Percentiles rank a stretch among this genome's conserved stretches.
Conservation (phyloP, 2,113 vertebrate species). For the Aspidoscelis tigris region DNA sequence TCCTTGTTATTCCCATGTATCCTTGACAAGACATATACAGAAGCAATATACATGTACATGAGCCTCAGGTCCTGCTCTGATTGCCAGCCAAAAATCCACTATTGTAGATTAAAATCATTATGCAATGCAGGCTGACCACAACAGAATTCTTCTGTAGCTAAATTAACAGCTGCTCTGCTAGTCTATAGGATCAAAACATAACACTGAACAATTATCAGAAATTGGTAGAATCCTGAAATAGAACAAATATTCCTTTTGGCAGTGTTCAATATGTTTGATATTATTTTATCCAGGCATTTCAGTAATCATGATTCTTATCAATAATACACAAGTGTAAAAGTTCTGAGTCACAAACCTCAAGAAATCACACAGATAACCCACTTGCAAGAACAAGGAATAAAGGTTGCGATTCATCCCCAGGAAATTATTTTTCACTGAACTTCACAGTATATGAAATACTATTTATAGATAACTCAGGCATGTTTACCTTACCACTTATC, state of each 20-base stretch:
- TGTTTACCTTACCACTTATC: constrained; percentile 32
- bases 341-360: constrained; percentile 10
- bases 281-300: constrained; percentile 12
- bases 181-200: neutral
- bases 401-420: constrained; percentile 35
- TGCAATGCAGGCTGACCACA: constrained; percentile 2
- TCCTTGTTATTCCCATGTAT: too few relatives aligned
- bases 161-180: neutral
- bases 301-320: constrained; percentile 19
- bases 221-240: neutral
- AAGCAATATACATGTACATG: too few relatives aligned
- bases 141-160: neutral
- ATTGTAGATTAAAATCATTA: constrained; percentile 3
- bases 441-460: constrained; percentile 28
- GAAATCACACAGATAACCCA: constrained; percentile 12
- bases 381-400: constrained; percentile 21
- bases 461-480: constrained; percentile 24
- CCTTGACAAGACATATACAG: too few relatives aligned
- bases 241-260: neutral
- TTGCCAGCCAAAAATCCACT: too few relatives aligned
- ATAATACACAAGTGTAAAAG: constrained; percentile 22
- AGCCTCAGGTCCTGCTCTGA: too few relatives aligned
- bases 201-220: neutral
- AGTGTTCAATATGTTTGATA: constrained; percentile 3
- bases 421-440: constrained; percentile 35